Percentiles rank a stretch among this genome's conserved stretches.
Evolutionary conservation across 2,113 vertebrate genomes (phyloP).

Genomic region (Siniperca chuatsi): DNA sequence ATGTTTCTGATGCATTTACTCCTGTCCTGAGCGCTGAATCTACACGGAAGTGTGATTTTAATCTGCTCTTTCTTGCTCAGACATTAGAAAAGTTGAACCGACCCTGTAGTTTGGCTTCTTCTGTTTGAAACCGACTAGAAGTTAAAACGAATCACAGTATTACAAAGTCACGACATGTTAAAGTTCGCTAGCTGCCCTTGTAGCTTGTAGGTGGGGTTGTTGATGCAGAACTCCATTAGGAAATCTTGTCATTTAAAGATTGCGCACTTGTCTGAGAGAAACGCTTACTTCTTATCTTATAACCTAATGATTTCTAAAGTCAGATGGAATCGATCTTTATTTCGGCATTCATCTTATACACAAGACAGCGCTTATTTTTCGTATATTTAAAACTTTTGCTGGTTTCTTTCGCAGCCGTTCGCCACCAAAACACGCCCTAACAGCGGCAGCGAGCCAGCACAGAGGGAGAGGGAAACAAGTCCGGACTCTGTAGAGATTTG

Average conservation of each 20-base stretch:
- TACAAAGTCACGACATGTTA: background rate
- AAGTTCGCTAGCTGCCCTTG: background rate
- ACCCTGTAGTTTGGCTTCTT: background rate
- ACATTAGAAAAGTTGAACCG: background rate
- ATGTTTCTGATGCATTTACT: no score
- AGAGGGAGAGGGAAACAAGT: no score
- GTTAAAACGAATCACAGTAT: background rate
- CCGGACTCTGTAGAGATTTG: no score
- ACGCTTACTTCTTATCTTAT: accelerated
- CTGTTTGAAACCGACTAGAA: background rate
- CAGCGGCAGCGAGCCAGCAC: background rate
- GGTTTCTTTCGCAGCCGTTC: background rate
- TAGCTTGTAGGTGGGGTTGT: conserved; percentile 9
- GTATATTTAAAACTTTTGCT: background rate
- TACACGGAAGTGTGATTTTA: conserved; percentile 3
- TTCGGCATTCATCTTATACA: background rate
- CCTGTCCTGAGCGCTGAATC: accelerated
- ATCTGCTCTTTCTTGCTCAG: background rate
- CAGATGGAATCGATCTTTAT: accelerated
- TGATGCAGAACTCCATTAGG: background rate
- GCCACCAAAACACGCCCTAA: background rate
- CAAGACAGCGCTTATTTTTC: accelerated
- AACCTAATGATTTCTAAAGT: accelerated
- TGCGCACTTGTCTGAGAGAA: accelerated
- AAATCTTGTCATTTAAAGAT: background rate